Evolutionary conservation across 2,113 vertebrate species (phyloP), one percentile per base, ranked within the genome.

Genomic region (Dipodomys ordii): DNA sequence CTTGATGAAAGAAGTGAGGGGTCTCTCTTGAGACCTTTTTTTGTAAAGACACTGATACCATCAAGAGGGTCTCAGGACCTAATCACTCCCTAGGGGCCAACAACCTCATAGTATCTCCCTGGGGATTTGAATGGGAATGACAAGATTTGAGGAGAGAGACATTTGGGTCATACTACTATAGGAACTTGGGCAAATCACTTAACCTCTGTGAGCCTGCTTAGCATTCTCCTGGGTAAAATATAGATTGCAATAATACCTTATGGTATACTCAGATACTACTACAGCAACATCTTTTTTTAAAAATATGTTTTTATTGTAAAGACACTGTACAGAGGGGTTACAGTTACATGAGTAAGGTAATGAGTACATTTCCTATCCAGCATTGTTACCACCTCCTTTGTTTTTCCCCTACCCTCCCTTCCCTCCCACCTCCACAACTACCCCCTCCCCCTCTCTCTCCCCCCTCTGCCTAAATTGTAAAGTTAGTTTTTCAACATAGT

Each of bases 161-260:
- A 67, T 83, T 76, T 22, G 67, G 6, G 30, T 25, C 16, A 67
- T 5, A 27, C n/a, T 5, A 16, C 28, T 28, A 25, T 57, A 7
- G 53, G 20, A 69, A 73, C 69, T 94, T 94, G 79, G 85, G 10
- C 76, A 94, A 94, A 67, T 80, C 35, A 83, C 64, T 92, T 96
- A 78, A 46, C 8, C 25, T 96, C 86, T 82, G 18, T 83, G 78
- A 93, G 78, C 8, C 30, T 57, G 53, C 53, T 93, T 74, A 12
- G 12, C 87, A 94, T 92, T 92, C 78, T 87, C 81, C 64, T 30
- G 39, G 87, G 39, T 77, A 74, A 96, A 97, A 90, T 10, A 39
- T 39, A 87, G 93, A 88, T 77, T 28, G 46, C 25, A 74, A 9
- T 62, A 71, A 69, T 4, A 35, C 8, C 79, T 76, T 53, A 12